Evolutionary conservation across 2,113 vertebrate genomes (phyloP).

Genomic region (Scomber japonicus): DNA sequence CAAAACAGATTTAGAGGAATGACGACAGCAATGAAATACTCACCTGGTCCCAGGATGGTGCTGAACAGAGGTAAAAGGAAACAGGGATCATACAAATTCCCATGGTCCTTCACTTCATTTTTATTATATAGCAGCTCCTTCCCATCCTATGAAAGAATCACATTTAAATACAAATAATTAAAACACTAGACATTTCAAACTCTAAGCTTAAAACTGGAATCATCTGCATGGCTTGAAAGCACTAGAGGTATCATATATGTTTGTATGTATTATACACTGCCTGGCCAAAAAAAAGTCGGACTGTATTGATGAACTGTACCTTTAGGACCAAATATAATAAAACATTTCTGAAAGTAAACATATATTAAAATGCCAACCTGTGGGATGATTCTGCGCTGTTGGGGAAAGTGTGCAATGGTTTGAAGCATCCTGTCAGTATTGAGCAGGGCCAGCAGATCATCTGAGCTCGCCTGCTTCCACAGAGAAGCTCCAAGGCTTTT

Average conservation of each 20-base stretch:
- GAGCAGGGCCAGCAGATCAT: conserved; percentile 91
- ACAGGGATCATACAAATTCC: conserved; percentile 91
- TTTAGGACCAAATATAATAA: not conserved
- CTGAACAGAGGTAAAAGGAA: conserved; percentile 95
- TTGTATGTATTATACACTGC: too few species aligned
- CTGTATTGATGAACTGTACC: too few species aligned
- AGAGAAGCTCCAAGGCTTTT: conserved; percentile 92
- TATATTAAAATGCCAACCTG: conserved; percentile 67
- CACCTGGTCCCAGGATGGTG: conserved; percentile 91
- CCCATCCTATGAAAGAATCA: conserved; percentile 77
- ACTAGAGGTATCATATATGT: too few species aligned
- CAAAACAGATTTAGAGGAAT: not conserved
- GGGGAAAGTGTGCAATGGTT: conserved; percentile 91
- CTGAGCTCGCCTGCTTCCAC: conserved; percentile 93
- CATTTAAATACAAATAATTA: not conserved
- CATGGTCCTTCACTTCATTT: conserved; percentile 67
- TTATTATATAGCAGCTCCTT: conserved; percentile 79
- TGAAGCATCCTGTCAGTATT: conserved; percentile 87
- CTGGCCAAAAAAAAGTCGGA: too few species aligned
- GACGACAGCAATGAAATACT: not conserved
- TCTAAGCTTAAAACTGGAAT: too few species aligned
- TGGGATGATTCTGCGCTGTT: conserved; percentile 86
- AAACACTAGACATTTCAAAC: too few species aligned
- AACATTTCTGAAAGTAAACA: not conserved
- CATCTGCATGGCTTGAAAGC: too few species aligned